Evolutionary conservation across 2,113 vertebrate genomes (phyloP).

Genomic region (Phoxinus phoxinus): DNA sequence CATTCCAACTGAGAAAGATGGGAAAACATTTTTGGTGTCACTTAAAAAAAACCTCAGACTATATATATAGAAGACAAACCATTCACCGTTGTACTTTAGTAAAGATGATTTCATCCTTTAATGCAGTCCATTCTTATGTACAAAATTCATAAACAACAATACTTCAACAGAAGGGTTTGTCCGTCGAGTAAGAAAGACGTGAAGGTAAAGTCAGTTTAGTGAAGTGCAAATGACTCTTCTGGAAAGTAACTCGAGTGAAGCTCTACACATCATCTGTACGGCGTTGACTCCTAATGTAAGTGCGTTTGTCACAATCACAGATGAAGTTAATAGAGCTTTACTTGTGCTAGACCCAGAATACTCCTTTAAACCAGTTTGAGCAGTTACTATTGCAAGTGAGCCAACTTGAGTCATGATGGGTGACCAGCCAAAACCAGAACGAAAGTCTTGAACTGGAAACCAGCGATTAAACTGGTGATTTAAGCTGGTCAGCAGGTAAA

Average conservation of each 20-base stretch:
- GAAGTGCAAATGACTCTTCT: constrained; percentile 41
- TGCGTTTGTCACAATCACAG: background rate
- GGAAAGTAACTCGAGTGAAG: background rate
- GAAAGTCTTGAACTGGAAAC: no score
- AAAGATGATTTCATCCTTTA: background rate
- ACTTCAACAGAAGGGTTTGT: constrained; percentile 30
- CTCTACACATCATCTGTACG: background rate
- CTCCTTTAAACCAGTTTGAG: background rate
- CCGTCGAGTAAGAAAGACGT: background rate
- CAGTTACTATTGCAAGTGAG: no score
- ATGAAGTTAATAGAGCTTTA: background rate
- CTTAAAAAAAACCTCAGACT: background rate
- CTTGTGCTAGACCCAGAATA: background rate
- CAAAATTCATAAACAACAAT: background rate
- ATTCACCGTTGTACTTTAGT: background rate
- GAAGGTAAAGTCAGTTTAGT: constrained; percentile 41
- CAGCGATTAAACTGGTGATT: background rate
- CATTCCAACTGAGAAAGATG: constrained; percentile 6
- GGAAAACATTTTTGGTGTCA: background rate
- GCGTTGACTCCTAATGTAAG: background rate
- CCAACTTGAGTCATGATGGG: no score
- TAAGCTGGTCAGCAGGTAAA: background rate
- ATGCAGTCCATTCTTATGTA: constrained; percentile 38
- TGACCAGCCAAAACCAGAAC: no score
- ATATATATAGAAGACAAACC: background rate